phyloP scores from a whole-genome alignment of 2,888 invertebrate genomes.

The Dione juno region DNA sequence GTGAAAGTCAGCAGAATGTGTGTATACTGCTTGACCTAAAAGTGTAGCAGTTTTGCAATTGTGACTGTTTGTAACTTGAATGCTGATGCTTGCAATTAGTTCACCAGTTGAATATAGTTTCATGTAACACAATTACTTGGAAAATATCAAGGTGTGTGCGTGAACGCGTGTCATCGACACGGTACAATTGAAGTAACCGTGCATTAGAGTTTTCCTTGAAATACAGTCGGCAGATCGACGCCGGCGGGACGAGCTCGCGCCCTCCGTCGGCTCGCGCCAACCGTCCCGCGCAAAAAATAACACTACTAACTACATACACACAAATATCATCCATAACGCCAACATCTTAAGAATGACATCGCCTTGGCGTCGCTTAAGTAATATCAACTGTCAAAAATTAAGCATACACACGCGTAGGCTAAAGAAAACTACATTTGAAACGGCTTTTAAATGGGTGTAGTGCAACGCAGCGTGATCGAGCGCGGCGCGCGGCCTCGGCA shows the following conservation, averaged over 20 bases:
- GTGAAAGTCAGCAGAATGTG: constrained; percentile 66
- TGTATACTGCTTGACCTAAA: constrained; percentile 53
- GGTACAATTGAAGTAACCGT: constrained; percentile 60
- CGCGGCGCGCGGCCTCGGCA: constrained; percentile 80
- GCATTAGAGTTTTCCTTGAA: constrained; percentile 74
- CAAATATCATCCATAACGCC: constrained; percentile 70
- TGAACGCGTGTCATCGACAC: constrained; percentile 51
- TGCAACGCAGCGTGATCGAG: constrained; percentile 71
- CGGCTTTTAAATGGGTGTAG: constrained; percentile 74
- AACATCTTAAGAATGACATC: constrained; percentile 67
- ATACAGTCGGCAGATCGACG: constrained; percentile 63
- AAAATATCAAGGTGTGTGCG: constrained; percentile 44
- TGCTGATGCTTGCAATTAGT: constrained; percentile 44
- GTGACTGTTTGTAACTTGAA: constrained; percentile 24
- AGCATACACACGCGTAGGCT: constrained; percentile 78
- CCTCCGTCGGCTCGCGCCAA: constrained; percentile 71
- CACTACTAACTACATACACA: constrained; percentile 57
- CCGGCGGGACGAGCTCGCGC: constrained; percentile 63
- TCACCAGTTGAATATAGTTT: constrained; percentile 40
- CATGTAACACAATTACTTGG: constrained; percentile 29
- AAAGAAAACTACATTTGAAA: constrained; percentile 78
- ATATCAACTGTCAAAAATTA: constrained; percentile 85
- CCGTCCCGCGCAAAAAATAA: constrained; percentile 75
- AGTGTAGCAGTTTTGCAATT: constrained; percentile 37
- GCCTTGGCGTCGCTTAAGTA: constrained; percentile 61